Evolutionary conservation across 2,888 invertebrate genomes (phyloP).

Genomic region (Lomographa bimaculata): DNA sequence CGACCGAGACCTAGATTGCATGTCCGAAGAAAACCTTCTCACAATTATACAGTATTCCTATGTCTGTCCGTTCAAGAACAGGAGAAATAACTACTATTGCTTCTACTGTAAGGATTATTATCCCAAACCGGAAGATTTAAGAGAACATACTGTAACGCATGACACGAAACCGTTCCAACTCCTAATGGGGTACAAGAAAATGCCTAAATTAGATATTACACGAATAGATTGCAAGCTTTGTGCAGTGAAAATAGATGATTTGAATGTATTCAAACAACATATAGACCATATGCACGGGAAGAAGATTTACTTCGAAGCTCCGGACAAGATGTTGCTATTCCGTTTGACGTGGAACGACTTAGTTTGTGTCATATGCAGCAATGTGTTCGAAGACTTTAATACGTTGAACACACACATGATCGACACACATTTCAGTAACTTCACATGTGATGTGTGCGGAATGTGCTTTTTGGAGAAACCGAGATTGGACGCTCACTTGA

Average conservation of each 20-base stretch:
- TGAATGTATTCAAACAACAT: constrained; percentile 65
- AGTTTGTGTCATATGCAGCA: constrained; percentile 71
- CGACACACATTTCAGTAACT: constrained; percentile 69
- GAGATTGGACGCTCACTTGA: constrained; percentile 73
- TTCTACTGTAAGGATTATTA: constrained; percentile 77
- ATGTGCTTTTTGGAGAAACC: constrained; percentile 77
- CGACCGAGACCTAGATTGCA: constrained; percentile 70
- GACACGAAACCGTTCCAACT: constrained; percentile 74
- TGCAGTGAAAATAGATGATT: constrained; percentile 59
- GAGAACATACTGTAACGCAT: constrained; percentile 68
- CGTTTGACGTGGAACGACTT: constrained; percentile 70
- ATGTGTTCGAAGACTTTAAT: constrained; percentile 72
- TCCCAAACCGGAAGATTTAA: constrained; percentile 68
- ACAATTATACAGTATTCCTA: constrained; percentile 74
- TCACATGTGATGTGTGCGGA: constrained; percentile 70
- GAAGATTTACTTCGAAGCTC: constrained; percentile 73
- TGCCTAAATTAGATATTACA: constrained; percentile 74
- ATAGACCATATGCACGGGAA: constrained; percentile 66
- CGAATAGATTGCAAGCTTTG: constrained; percentile 70
- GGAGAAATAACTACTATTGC: constrained; percentile 73
- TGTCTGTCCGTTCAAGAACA: constrained; percentile 72
- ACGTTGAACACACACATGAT: constrained; percentile 73
- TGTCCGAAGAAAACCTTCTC: constrained; percentile 72
- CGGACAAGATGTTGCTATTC: constrained; percentile 67
- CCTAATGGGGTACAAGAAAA: constrained; percentile 71